These are phyloP conservation scores for Ophioderma brevispina DNA, from an alignment of 35 echinoderm and acorn worm species.

Conservation along the genomic window DNA sequence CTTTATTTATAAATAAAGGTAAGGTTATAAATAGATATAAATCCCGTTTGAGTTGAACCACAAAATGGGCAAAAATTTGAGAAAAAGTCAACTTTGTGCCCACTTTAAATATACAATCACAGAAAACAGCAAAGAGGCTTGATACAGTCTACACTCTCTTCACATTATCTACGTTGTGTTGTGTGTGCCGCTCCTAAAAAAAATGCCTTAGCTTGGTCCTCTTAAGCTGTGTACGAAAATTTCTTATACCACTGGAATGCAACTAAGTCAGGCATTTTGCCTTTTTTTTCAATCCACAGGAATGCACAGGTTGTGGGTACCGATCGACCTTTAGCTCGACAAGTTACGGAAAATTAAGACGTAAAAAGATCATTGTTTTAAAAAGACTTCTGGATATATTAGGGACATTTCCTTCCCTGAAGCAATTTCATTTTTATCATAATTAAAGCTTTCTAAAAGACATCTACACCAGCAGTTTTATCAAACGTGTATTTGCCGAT, in stretches of 20 bases:
- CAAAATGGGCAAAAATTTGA: not conserved
- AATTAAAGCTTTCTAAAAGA: too few relatives aligned
- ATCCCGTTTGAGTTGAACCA: not conserved
- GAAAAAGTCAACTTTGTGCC: not conserved
- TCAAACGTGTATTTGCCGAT: too few relatives aligned
- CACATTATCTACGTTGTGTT: not conserved
- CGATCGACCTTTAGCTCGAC: too few relatives aligned
- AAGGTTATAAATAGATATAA: not conserved
- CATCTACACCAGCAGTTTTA: too few relatives aligned
- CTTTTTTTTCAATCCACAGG: too few relatives aligned
- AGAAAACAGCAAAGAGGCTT: not conserved
- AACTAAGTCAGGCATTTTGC: not conserved
- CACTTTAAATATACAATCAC: not conserved
- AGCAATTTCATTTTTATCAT: too few relatives aligned
- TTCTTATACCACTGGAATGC: not conserved
- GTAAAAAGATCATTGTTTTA: too few relatives aligned
- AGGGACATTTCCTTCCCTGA: too few relatives aligned
- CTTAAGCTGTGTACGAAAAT: not conserved
- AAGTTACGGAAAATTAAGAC: too few relatives aligned
- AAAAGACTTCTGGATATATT: too few relatives aligned
- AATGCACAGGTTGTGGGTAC: too few relatives aligned
- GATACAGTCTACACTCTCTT: not conserved
- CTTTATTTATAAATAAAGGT: constrained; percentile 9
- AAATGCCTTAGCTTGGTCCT: not conserved
- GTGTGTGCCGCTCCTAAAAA: not conserved